These are phyloP conservation scores for Ochlodes sylvanus DNA, from an alignment of 2,888 invertebrate genomes.

Conservation along the genomic window DNA sequence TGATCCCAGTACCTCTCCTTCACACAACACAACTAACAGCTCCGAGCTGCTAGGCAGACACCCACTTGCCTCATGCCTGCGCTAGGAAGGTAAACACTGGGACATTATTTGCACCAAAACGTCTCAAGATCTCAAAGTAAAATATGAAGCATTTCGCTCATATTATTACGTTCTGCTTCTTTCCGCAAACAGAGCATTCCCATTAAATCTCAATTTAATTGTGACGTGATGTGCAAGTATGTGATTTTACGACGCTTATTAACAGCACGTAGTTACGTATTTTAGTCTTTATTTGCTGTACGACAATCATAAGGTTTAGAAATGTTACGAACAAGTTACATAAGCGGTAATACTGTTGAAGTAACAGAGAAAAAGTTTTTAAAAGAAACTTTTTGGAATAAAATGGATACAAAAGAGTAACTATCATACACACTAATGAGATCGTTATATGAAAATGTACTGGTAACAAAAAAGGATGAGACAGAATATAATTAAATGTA, in stretches of 20 bases:
- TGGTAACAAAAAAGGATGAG: too few relatives aligned
- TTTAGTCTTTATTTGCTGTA: neutral
- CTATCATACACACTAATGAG: too few relatives aligned
- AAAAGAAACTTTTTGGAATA: too few relatives aligned
- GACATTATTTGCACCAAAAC: slow-evolving; percentile 18
- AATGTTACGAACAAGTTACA: too few relatives aligned
- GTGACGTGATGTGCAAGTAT: neutral
- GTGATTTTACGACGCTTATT: slow-evolving; percentile 26
- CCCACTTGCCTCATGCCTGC: neutral
- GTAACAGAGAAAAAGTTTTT: too few relatives aligned
- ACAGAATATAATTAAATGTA: too few relatives aligned
- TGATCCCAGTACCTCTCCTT: neutral
- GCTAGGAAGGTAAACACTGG: slow-evolving; percentile 20
- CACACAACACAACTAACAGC: neutral
- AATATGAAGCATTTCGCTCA: slow-evolving; percentile 10
- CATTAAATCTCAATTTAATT: slow-evolving; percentile 26
- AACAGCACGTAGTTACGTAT: neutral
- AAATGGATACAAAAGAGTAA: too few relatives aligned
- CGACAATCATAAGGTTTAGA: neutral
- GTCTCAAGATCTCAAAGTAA: slow-evolving; percentile 12
- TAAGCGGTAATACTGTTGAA: too few relatives aligned
- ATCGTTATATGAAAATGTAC: too few relatives aligned
- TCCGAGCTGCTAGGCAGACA: neutral
- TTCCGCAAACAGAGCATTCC: slow-evolving; percentile 21
- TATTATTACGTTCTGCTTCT: slow-evolving; percentile 11